Base-by-base conservation (phyloP, 2,888 invertebrate species). In the Chymomyza procnemis region DNA sequence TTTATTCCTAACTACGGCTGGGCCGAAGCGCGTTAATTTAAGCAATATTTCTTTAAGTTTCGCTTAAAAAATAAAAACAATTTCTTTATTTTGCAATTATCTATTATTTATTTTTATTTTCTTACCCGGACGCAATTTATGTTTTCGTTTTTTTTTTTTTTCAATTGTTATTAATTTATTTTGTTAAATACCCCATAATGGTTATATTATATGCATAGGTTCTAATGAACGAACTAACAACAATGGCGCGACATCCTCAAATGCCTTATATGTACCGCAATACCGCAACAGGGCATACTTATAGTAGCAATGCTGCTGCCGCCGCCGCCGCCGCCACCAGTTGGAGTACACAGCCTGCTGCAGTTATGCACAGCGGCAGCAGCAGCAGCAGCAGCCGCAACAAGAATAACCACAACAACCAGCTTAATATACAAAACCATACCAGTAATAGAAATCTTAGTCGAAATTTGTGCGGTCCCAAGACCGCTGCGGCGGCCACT, bases 171-270 rank as follows among this genome's bases (percentile, higher is more conserved):
- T 54, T 3, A 21, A 21, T 54, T 54, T 54, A 1, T 16, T 50
- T 50, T 34, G 16, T 8, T 4, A 4, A 50, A 18, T 8, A 3
- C 3, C 3, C 16, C 16, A 50, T 50, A 50, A 50, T 16, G 16
- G 16, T 50, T 19, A n/a, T 50, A 19, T 47, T 47, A n/a, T n/a
- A 22, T 47, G 48, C 66, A 18, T 19, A 78, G 76, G 76, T 78
- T 69, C 47, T 76, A 69, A 66, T 76, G 78, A 66, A 56, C 64
- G 76, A 76, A 50, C 41, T 71, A 55, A 60, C 66, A 12, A 48
- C 66, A 14, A 48, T 71, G 46, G 50, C 67, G 59, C 70, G 48
- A 19, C 48, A 50, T 16, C 18, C 48, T 50, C 48, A 50, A 19
- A 50, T 16, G 16, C 16, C 21, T 19, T 21, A 54, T 54, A 54